Evolutionary conservation across 2,797 vertebrate genomes (phyloP), one percentile per base, ranked within the genome.

Genomic region (Dryobates pubescens): DNA sequence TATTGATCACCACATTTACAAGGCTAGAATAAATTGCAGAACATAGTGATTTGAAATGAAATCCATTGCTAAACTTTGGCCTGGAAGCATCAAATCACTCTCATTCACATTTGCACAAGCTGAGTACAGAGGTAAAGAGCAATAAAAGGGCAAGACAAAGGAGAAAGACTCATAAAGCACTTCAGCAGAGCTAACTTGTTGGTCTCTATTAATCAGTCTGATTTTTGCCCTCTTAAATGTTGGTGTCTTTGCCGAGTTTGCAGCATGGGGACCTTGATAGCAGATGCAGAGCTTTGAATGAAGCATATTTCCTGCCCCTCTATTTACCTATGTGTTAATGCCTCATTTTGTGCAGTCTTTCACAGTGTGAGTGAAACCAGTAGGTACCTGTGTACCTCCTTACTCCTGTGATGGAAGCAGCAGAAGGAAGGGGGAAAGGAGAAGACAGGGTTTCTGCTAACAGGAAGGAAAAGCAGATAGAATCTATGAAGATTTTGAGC

Each of bases 111-210:
- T 19, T 36, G 69, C 53, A 61, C 38, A 51, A 36, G 26, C 51
- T 49, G 43, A 78, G 82, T 71, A 63, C 80, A 82, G 89, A 76
- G 68, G 61, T 83, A 36, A 54, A 54, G 76, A 79, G 80, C 67
- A 70, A 83, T 58, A 61, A n/a, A 83, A 76, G 47, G 49, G 63
- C 91, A 89, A 89, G 56, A 87, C 82, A 86, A 58, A 69, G 72
- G 54, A 86, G 76, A 26, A 82, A 53, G n/a, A 16, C 27, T 74
- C 43, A 2, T n/a, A 32, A 81, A 81, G 29, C 30, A 51, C 54
- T 51, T 63, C 58, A 51, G 38, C 47, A 62, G 58, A 58, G 12
- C 61, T 26, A 22, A 34, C 26, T 30, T 57, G 14, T 56, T 69
- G 70, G 43, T 24, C 47, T 82, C 1, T 51, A 56, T 30, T 26